These are phyloP conservation scores for Coregonus clupeaformis DNA, from an alignment of 2,113 vertebrate species.

Conservation along the genomic window DNA sequence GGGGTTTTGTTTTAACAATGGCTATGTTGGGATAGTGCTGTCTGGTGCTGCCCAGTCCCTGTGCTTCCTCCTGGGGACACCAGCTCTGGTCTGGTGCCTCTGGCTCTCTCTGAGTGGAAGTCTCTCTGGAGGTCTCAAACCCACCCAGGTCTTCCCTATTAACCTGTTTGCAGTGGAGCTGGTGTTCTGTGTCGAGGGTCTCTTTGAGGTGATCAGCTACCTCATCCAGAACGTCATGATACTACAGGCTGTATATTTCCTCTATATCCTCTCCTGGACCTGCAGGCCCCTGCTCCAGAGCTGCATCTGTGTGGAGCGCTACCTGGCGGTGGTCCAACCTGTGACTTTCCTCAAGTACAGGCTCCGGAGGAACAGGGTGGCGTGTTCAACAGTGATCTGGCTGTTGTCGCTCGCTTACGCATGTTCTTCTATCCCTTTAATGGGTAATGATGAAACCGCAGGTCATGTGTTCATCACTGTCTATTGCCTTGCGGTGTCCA, in stretches of 20 bases:
- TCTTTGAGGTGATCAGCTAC: neutral
- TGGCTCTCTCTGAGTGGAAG: neutral
- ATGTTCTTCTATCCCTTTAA: neutral
- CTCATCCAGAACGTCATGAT: neutral
- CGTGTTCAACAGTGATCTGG: neutral
- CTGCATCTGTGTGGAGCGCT: constrained; percentile 15
- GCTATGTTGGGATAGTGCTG: too few relatives aligned
- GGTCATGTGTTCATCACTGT: neutral
- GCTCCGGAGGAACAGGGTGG: constrained; percentile 14
- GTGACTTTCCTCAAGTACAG: constrained; percentile 7
- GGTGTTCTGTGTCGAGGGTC: neutral
- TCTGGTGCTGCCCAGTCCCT: neutral
- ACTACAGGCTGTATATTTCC: neutral
- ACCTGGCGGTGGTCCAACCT: constrained; percentile 21
- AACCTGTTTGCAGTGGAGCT: neutral
- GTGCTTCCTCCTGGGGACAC: neutral
- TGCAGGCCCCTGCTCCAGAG: constrained; percentile 2
- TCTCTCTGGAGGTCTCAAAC: neutral
- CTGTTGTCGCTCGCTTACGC: neutral
- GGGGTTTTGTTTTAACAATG: too few relatives aligned
- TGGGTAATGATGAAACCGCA: rapidly evolving
- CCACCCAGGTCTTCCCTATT: neutral
- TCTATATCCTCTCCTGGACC: neutral
- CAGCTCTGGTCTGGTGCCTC: neutral
- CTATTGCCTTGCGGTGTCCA: neutral